These are phyloP conservation scores for Oryzias celebensis DNA, from an alignment of 2,113 vertebrate genomes.

Conservation along the genomic window DNA sequence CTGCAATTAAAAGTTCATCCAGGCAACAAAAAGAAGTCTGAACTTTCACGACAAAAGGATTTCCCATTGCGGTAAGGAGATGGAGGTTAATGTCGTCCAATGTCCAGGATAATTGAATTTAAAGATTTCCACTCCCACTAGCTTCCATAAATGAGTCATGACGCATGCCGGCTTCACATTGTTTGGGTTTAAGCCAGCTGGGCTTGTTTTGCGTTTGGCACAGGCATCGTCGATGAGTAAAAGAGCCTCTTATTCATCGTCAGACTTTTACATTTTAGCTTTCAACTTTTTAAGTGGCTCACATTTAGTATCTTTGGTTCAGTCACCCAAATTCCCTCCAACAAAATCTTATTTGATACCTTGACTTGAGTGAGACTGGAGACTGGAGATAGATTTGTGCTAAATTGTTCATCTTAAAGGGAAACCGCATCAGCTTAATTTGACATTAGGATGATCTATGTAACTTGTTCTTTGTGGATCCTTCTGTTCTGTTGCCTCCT, in stretches of 20 bases:
- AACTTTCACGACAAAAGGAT: not conserved
- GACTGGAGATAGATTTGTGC: not conserved
- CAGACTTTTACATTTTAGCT: not conserved
- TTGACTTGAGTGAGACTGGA: not conserved
- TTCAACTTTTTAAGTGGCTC: not conserved
- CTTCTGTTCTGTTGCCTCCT: not conserved
- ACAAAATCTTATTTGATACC: not conserved
- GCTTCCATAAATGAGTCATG: slow-evolving; percentile 49
- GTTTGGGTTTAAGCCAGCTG: slow-evolving; percentile 35
- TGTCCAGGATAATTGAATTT: slow-evolving; percentile 21
- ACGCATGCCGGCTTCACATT: slow-evolving; percentile 26
- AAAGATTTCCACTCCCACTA: slow-evolving; percentile 43
- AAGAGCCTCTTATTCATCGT: slow-evolving; percentile 16
- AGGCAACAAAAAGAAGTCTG: not conserved
- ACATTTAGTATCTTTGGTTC: too few species aligned
- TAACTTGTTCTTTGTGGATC: not conserved
- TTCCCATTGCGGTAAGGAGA: not conserved
- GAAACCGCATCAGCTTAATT: not conserved
- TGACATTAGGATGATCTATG: not conserved
- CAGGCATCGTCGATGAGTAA: not conserved
- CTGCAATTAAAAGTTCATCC: slow-evolving; percentile 1
- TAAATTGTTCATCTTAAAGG: not conserved
- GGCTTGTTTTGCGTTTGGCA: slow-evolving; percentile 32
- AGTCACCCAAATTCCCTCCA: too few species aligned
- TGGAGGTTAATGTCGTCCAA: slow-evolving; percentile 11